These are phyloP conservation scores for Drosophila hamatofila DNA, from an alignment of 2,888 invertebrate species.

Conservation along the genomic window DNA sequence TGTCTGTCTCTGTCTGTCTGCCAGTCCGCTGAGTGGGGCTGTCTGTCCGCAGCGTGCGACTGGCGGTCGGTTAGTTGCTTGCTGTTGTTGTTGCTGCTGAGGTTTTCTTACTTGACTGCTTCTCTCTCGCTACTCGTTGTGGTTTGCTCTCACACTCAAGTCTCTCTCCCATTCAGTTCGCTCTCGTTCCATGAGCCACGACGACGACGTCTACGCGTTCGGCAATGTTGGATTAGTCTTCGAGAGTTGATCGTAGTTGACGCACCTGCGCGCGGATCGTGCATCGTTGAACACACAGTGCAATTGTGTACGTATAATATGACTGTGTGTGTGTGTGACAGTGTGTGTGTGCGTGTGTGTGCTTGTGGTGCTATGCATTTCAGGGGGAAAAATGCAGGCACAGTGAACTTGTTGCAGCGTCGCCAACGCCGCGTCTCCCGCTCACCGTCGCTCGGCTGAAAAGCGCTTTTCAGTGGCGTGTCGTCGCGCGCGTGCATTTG, in stretches of 20 bases:
- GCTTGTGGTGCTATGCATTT: constrained; percentile 27
- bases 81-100: constrained; percentile 37
- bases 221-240: constrained; percentile 82
- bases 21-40: constrained; percentile 48
- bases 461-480: constrained; percentile 72
- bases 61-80: constrained; percentile 66
- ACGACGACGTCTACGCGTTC: constrained; percentile 58
- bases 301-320: constrained; percentile 58
- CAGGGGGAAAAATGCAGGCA: constrained; percentile 55
- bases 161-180: neutral
- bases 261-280: constrained; percentile 84
- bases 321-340: constrained; percentile 18
- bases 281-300: constrained; percentile 58
- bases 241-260: constrained; percentile 84
- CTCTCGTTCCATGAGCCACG: constrained; percentile 67
- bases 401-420: constrained; percentile 79
- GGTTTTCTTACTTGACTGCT: constrained; percentile 54
- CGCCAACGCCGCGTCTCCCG: constrained; percentile 30
- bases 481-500: constrained; percentile 36
- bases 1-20: constrained; percentile 47
- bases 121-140: constrained; percentile 53
- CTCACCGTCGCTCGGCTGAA: constrained; percentile 42
- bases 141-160: constrained; percentile 19
- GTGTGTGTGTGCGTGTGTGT: constrained; percentile 21
- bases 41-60: constrained; percentile 73